Conservation (phyloP, 2,888 invertebrate genomes). For the Dynastes hyllus region DNA sequence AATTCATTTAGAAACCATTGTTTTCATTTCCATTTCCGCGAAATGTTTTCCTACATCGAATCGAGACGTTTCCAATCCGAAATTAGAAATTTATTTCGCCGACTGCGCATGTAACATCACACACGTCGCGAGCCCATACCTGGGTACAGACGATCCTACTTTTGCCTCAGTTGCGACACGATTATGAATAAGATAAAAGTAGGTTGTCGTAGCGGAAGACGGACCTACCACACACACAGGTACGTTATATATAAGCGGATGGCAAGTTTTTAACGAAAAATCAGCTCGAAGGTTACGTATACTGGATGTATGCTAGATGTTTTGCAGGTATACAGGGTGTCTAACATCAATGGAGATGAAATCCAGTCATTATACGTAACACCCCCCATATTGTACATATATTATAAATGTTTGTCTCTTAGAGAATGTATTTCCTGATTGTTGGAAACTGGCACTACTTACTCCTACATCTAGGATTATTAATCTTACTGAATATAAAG, state of each 20-base stretch:
- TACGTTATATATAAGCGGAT: not conserved
- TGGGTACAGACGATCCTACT: conserved; percentile 22
- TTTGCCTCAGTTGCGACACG: conserved; percentile 39
- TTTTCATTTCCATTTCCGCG: conserved; percentile 25
- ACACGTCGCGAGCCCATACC: not conserved
- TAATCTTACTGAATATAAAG: no score
- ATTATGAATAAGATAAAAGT: conserved; percentile 38
- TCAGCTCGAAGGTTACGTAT: not conserved
- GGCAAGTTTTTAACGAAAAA: not conserved
- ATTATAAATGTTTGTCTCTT: no score
- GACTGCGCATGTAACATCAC: not conserved
- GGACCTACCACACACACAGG: not conserved
- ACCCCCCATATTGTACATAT: no score
- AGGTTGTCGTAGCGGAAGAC: conserved; percentile 32
- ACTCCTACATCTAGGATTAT: no score
- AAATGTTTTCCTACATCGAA: conserved; percentile 20
- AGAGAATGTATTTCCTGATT: no score
- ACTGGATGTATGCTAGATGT: no score
- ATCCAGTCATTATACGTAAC: no score
- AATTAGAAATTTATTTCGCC: conserved; percentile 10
- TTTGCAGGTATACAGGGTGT: no score
- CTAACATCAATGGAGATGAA: no score
- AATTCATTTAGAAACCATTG: conserved; percentile 12
- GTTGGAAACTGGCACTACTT: no score
- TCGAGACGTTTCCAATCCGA: conserved; percentile 1